Evolutionary conservation across 1,140 invertebrate genomes (phyloP), one percentile per base, ranked within the genome.

Genomic region (Drosophila triauraria): DNA sequence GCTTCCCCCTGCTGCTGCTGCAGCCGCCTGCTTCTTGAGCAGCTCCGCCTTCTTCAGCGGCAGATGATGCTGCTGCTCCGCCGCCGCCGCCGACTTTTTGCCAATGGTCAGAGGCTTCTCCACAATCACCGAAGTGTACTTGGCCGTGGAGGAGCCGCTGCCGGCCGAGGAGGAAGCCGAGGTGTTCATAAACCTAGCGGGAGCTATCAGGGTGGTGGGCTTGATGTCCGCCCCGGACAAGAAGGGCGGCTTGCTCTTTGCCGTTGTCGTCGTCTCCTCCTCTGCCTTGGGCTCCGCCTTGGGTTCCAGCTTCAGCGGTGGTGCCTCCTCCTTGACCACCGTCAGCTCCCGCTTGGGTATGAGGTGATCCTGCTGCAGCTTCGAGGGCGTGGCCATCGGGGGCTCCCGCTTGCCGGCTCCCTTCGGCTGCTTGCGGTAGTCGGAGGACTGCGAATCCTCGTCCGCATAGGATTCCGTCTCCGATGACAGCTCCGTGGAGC

Each of bases 381-480:
- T 64, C 6, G 61, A 44, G 40, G 56, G 7, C 4, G 42, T 47
- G 42, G 42, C 25, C 4, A 13, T 32, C 10, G 38, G 4, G 15
- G 60, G 5, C n/a, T 82, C 80, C 57, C 76, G 57, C 43, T 87
- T 87, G 23, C 13, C 63, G 2, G 35, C 38, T 17, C 74, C 59
- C 23, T 63, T 53, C 3, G 43, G 9, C 9, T 74, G 56, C 38
- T 87, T 87, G 20, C 61, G 72, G 46, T 88, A 90, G 20, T 92
- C 92, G 0, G 92, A 93, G 1, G 92, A 93, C 40, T 93, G 92
- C 3, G 92, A 93, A 46, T 93, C 92, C 46, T 93, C 92, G 54
- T 93, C 92, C 8, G 71, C 71, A 25, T 83, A 93, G 0, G 90
- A 92, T 42, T 92, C 91, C 2, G 91, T 90, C 57, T 92, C 92